Evolutionary conservation across 2,888 invertebrate genomes (phyloP), one percentile per base, ranked within the genome.

Genomic region (Steinernema scapterisci): DNA sequence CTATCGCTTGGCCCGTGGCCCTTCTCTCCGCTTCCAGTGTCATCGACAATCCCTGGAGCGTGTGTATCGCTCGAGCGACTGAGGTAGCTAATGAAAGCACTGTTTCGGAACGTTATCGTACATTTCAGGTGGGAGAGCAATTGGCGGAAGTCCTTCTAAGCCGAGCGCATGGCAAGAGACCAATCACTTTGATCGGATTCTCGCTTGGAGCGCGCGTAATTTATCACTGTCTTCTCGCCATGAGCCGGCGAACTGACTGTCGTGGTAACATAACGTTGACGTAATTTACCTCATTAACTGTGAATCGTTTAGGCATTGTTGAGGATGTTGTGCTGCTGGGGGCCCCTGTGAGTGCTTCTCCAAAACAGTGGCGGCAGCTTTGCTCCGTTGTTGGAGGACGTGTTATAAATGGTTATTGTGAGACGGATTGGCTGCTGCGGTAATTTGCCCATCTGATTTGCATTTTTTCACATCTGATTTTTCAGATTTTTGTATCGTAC

Each of bases 41-140:
- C 0, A 89, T 91, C 75, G 92, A 92, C 87, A 92, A 92, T 86
- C 92, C 92, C 0, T 92, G 92, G 92, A 91, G 91, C 74, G 92
- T 92, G 2, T 92, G 92, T 84, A 90, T 91, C 52, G 88, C 91
- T 46, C 87, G 92, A 63, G 89, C 91, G 23, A 90, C 90, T 5
- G 90, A 91, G 86, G 91, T 83, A 51, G 21, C 45, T 13, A n/a
- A n/a, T n/a, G n/a, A n/a, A n/a, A n/a, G n/a, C n/a, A n/a, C n/a
- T n/a, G 19, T 9, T 6, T 19, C 9, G 19, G n/a, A 21, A 21
- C 46, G 25, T 74, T n/a, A 71, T 7, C 13, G 38, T 9, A 38
- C 9, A 27, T 3, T 31, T 27, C 31, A 79, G 81, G 84, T 91
- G 23, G 92, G 92, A 6, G 90, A 90, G 81, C 91, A 91, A 81